Evolutionary conservation across 2,888 invertebrate genomes (phyloP).

Genomic region (Eucera pruinosa): DNA sequence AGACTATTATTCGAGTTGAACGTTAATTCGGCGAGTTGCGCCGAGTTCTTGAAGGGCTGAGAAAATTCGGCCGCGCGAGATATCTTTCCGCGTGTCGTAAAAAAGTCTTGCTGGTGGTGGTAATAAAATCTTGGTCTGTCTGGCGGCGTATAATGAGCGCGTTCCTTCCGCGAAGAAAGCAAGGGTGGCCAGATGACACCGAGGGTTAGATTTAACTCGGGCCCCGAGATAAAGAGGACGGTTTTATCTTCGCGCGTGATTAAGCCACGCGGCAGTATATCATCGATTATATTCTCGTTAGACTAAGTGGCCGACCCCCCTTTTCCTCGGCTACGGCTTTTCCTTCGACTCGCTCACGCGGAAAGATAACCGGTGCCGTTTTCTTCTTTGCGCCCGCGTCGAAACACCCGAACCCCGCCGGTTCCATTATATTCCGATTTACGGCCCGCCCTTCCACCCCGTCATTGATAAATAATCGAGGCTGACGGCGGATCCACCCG

Average conservation of each 20-base stretch:
- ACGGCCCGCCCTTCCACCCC: conserved; percentile 28
- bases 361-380: conserved; percentile 68
- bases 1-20: conserved; percentile 7
- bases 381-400: conserved; percentile 52
- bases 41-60: neutral
- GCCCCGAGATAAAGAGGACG: conserved; percentile 57
- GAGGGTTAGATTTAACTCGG: conserved; percentile 58
- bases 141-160: conserved; percentile 59
- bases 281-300: conserved; percentile 82
- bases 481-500: conserved; percentile 7
- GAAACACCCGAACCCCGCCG: conserved; percentile 24
- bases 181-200: conserved; percentile 56
- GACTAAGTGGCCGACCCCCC: conserved; percentile 68
- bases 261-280: conserved; percentile 77
- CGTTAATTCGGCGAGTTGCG: neutral
- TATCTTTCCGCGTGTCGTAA: conserved; percentile 30
- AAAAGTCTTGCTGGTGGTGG: conserved; percentile 54
- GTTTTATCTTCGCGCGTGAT: conserved; percentile 81
- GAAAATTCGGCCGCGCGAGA: conserved; percentile 24
- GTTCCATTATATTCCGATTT: conserved; percentile 71
- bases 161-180: conserved; percentile 38
- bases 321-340: conserved; percentile 35
- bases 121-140: conserved; percentile 66
- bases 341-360: conserved; percentile 56
- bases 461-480: conserved; percentile 61